Evolutionary conservation across 92 coral and sea anemone genomes (phyloP).

Genomic region (Galaxea fascicularis): DNA sequence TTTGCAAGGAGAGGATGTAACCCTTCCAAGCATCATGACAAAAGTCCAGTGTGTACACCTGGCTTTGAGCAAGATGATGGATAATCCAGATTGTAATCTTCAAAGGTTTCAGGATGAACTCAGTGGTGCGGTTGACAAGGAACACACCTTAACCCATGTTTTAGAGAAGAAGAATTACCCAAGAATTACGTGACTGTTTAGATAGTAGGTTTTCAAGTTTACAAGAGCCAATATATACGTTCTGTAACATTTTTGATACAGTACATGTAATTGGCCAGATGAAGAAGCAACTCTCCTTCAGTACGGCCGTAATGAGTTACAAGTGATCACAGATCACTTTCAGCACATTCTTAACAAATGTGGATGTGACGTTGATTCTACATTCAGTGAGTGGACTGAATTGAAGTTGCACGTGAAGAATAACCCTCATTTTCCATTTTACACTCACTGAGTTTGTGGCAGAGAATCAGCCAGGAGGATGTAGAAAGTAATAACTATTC

Average conservation of each 20-base stretch:
- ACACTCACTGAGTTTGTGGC: too few relatives aligned
- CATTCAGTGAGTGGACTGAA: too few relatives aligned
- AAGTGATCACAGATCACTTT: conserved; percentile 49
- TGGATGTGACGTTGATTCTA: too few relatives aligned
- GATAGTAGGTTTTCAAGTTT: too few relatives aligned
- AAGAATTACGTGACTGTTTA: too few relatives aligned
- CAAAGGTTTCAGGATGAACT: conserved; percentile 43
- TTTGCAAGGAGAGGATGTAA: too few relatives aligned
- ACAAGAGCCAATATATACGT: conserved; percentile 45
- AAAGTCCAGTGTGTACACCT: conserved; percentile 46
- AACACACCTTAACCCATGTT: conserved; percentile 32
- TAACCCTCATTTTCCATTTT: too few relatives aligned
- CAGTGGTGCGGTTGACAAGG: conserved; percentile 46
- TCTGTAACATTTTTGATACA: conserved; percentile 53
- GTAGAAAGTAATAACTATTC: too few relatives aligned
- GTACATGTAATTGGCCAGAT: conserved; percentile 24
- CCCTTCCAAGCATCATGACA: too few relatives aligned
- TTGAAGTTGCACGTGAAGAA: too few relatives aligned
- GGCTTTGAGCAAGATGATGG: conserved; percentile 53
- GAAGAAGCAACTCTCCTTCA: conserved; percentile 37
- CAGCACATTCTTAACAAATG: too few relatives aligned
- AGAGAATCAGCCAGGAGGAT: too few relatives aligned
- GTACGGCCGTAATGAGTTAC: conserved; percentile 35
- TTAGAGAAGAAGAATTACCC: conserved; percentile 46
- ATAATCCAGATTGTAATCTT: conserved; percentile 47